Base-by-base conservation (phyloP, 2,888 invertebrate species). In the Panzeria rudis region DNA sequence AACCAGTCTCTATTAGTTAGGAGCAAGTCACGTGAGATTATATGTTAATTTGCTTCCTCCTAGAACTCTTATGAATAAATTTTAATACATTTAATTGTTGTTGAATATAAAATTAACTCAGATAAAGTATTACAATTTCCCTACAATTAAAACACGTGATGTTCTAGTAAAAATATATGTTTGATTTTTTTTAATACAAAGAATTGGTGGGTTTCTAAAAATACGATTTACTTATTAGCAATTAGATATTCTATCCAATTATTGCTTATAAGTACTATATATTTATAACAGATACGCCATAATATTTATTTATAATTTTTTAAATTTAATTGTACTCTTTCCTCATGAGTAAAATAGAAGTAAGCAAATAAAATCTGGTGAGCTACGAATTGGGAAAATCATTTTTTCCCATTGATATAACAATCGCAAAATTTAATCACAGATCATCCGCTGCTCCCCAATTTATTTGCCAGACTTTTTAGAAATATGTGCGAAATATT, bases 141-240 rank as follows among this genome's bases (percentile, higher is more conserved):
- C 38, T 35, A 38, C 61, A 62, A 25, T 38, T 38, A 66, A 66
- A 44, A 56, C 76, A 76, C 64, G 64, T 66, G 56, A 66, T 47
- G 32, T 8, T 56, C 2, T 56, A 6, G 8, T 66, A 32, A 66
- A 44, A 35, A 23, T 64, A n/a, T 47, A 61, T 25, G 6, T 44
- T 72, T 72, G 5, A n/a, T 59, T 47, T 47, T 25, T 17, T n/a
- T 32, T 35, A 1, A 54, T 9, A 25, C 29, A n/a, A 44, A n/a
- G n/a, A 38, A 62, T 75, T 61, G 8, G 35, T 62, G 62, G 17
- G 2, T 32, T 64, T 20, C 47, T 66, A 68, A 59, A 77, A 68
- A 68, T 44, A 76, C 17, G n/a, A 35, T 25, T 32, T 23, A 52
- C n/a, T 29, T 44, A 54, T 20, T 25, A 20, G 52, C 4, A 68